A percentile compares a stretch with the other conserved stretches of the same genome.
These are phyloP conservation scores for Ephydatia muelleri DNA, from an alignment of 37 sponge, comb jelly and placozoan genomes.

Conservation along the genomic window DNA sequence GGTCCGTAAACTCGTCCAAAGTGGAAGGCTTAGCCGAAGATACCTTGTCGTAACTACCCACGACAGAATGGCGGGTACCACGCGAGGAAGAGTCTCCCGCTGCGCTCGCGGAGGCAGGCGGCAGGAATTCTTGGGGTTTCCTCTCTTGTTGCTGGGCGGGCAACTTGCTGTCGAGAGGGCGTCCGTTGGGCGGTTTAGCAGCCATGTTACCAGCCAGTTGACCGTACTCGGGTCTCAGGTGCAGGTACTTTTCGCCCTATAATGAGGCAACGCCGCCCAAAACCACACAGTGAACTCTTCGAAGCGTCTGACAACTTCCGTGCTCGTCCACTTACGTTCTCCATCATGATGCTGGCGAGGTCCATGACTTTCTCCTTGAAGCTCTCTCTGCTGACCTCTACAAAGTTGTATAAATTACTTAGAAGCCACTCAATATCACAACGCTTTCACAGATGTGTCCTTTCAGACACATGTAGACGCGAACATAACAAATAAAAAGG, in stretches of 20 bases:
- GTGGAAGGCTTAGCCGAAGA: background rate
- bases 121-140: background rate
- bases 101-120: background rate
- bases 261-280: background rate
- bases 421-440: background rate
- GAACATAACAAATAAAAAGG: background rate
- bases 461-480: conserved; percentile 7
- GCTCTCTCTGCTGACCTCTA: conserved; percentile 58
- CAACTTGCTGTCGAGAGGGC: background rate
- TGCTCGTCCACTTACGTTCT: conserved; percentile 43
- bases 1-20: background rate
- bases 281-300: background rate
- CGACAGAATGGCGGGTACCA: background rate
- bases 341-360: conserved; percentile 64
- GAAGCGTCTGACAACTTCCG: background rate
- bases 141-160: background rate
- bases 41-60: background rate
- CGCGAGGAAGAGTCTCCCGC: background rate
- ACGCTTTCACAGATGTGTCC: background rate
- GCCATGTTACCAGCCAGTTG: background rate
- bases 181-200: background rate
- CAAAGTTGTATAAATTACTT: background rate
- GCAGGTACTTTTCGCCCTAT: conserved; percentile 65
- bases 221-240: conserved; percentile 39
- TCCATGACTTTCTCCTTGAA: conserved; percentile 79